Percentiles rank a stretch among this genome's conserved stretches.
Conservation (phyloP, 1,140 invertebrate species). For the Tetragonula clypearis region DNA sequence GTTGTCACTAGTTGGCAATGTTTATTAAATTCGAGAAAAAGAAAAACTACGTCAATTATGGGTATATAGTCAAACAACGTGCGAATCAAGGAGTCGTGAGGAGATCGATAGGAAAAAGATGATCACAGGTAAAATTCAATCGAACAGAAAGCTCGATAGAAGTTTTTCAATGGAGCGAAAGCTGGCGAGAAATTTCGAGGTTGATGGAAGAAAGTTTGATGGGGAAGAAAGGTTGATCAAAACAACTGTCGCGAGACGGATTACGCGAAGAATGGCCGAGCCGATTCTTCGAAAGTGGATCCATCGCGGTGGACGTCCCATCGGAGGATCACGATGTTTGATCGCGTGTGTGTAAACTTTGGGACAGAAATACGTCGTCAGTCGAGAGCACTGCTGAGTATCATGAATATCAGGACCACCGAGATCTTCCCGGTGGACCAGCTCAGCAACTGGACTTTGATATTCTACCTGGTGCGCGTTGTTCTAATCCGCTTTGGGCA, state of each 20-base stretch:
- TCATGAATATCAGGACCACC: slow-evolving; percentile 53
- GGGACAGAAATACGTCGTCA: slow-evolving; percentile 61
- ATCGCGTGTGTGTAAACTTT: slow-evolving; percentile 58
- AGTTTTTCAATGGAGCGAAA: background rate
- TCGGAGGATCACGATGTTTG: slow-evolving; percentile 43
- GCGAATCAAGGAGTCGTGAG: background rate
- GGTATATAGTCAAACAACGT: too few species aligned
- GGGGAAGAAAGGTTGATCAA: background rate
- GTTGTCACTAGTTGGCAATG: too few species aligned
- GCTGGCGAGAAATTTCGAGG: too few species aligned
- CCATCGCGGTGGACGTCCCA: slow-evolving; percentile 1
- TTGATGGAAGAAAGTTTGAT: background rate
- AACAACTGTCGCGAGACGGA: slow-evolving; percentile 10
- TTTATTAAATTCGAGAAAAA: too few species aligned
- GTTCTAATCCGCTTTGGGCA: too few species aligned
- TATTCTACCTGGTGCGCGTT: background rate
- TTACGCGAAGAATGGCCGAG: slow-evolving; percentile 9
- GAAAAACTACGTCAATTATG: too few species aligned
- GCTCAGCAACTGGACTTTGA: slow-evolving; percentile 52
- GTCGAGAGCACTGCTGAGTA: slow-evolving; percentile 50
- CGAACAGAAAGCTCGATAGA: background rate
- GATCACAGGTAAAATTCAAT: background rate
- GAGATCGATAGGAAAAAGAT: background rate
- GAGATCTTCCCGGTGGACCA: slow-evolving; percentile 43
- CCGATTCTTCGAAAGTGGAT: slow-evolving; percentile 35